Percentiles rank a stretch among this genome's conserved stretches.
These are phyloP conservation scores for Arnoldichthys spilopterus DNA, from an alignment of 2,797 vertebrate species.

Conservation along the genomic window DNA sequence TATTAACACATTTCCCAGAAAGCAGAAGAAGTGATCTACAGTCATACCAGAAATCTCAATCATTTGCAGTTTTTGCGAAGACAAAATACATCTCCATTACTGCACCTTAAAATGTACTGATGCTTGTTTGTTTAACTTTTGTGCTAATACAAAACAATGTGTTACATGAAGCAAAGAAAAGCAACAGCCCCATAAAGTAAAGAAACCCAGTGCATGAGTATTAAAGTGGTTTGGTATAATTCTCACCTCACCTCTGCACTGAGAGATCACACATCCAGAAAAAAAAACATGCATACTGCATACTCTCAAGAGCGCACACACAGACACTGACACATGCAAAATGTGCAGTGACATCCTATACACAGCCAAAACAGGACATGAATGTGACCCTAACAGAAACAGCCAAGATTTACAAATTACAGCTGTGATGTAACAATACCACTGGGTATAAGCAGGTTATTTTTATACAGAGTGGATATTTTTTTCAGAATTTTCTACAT, in stretches of 20 bases:
- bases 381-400: conserved; percentile 53
- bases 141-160: neutral
- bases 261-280: conserved; percentile 5
- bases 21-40: neutral
- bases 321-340: neutral
- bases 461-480: neutral
- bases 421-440: neutral
- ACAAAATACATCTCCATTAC: neutral
- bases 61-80: neutral
- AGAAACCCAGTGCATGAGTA: neutral
- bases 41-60: neutral
- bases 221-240: neutral
- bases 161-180: neutral
- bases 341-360: neutral
- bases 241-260: neutral
- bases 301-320: neutral
- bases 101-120: neutral
- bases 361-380: conserved; percentile 29
- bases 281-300: neutral
- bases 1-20: neutral
- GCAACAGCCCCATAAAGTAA: neutral
- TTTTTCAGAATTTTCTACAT: no score
- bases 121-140: neutral
- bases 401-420: conserved; percentile 37
- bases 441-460: no score